Percentiles rank a stretch among this genome's conserved stretches.
phyloP scores from a whole-genome alignment of 2,888 invertebrate species.

The Panorpa germanica region DNA sequence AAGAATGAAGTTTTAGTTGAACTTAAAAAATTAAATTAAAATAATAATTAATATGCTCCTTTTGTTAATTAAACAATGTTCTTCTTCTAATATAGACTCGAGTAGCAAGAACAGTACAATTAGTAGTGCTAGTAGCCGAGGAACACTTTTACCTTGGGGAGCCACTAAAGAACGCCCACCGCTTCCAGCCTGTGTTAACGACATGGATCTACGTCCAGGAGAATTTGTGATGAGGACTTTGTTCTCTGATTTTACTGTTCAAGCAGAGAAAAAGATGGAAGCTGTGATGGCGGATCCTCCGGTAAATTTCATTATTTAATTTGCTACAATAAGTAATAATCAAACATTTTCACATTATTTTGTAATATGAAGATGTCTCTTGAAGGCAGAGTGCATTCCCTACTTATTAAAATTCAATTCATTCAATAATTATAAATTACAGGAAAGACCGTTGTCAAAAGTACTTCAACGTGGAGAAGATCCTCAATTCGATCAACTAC shows the following conservation, averaged over 20 bases:
- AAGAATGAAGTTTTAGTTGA: no score
- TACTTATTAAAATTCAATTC: background rate
- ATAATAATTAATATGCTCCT: no score
- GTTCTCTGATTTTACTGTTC: slow-evolving; percentile 86
- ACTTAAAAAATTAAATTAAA: no score
- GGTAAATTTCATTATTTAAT: slow-evolving; percentile 25
- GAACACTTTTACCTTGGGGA: slow-evolving; percentile 68
- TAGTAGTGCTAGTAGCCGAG: no score
- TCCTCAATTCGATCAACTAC: slow-evolving; percentile 79
- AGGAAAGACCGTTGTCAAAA: slow-evolving; percentile 92
- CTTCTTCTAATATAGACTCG: no score
- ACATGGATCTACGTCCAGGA: slow-evolving; percentile 64
- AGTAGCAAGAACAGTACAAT: no score
- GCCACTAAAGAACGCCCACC: slow-evolving; percentile 48
- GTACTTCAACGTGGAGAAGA: slow-evolving; percentile 93
- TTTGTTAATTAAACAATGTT: no score
- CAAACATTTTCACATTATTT: slow-evolving; percentile 2
- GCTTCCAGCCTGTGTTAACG: slow-evolving; percentile 27
- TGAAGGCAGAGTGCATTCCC: slow-evolving; percentile 1
- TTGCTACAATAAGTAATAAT: background rate
- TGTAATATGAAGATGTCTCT: background rate
- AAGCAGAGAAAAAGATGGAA: slow-evolving; percentile 92
- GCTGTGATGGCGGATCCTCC: slow-evolving; percentile 80
- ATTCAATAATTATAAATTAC: slow-evolving; percentile 13
- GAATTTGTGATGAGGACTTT: slow-evolving; percentile 92